Base-by-base conservation (phyloP, 1,140 invertebrate genomes). In the Cyclina sinensis region DNA sequence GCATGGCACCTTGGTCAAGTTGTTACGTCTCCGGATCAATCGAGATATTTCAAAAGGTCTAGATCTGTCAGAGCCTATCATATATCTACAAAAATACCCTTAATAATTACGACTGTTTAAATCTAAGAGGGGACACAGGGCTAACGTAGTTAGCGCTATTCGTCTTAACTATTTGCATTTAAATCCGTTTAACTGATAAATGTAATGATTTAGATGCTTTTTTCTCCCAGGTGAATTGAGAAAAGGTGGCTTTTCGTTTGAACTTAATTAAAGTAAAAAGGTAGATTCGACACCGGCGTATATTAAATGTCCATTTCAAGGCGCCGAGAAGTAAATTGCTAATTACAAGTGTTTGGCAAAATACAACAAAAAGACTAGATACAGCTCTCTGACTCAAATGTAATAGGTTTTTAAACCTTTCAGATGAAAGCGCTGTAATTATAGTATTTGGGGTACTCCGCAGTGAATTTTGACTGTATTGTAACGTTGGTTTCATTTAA, bases 231-330 rank as follows among this genome's bases (percentile, higher is more conserved):
- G 48, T 51, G 27, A 32, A 48, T 78, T 78, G 30, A 51, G 46
- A 51, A 78, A 78, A 54, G 74, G 74, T 54, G 74, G 24, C 74
- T 51, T 54, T 78, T 35, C 48, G 74, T 78, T 54, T 78, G 74
- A 78, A 78, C 74, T 78, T 78, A 78, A 78, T 78, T 78, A 51
- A 48, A 27, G 46, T 35, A 51, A 51, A 78, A 46, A 54, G 74
- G 21, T 12, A 78, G 27, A 32, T 51, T 54, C 46, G 74, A 78
- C 74, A 78, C 74, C 43, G 32, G 12, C 46, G 9, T 51, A 35
- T 78, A 78, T 51, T 78, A 78, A 78, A 78, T 78, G 74, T 78
- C 74, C 74, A 51, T 78, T 78, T 11, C 74, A 35, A 51, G 74
- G 74, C 74, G 74, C 74, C 74, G 46, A 35, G 24, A 51, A 30